Evolutionary conservation across 2,113 vertebrate genomes (phyloP), one percentile per base, ranked within the genome.

Genomic region (Neotragus pygmaeus): DNA sequence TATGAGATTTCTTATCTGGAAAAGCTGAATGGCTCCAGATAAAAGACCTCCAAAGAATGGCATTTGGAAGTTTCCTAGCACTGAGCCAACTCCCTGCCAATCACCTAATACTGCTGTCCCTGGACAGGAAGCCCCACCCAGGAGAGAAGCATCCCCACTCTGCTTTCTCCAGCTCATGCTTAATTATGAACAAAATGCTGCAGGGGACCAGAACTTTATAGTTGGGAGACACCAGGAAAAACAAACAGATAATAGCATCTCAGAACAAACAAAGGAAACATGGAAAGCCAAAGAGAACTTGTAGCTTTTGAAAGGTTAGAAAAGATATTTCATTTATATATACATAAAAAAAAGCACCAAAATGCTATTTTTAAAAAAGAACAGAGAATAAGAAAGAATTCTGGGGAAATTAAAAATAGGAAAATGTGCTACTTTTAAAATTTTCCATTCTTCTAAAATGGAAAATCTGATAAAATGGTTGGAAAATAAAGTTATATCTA

Each of bases 341-440:
- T 25, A 57, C 25, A 49, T 49, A 14, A 49, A 12, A 49, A 11
- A 64, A 64, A 93, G 47, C 60, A 89, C 53, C n/a, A 87, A 95
- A 89, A 81, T 66, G 15, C 19, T 94, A 75, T 55, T 3, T 30
- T 36, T 27, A 70, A 30, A 80, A 55, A 92, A 77, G 39, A 57
- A 43, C 28, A 81, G 19, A 81, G 23, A 86, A 36, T 21, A 43
- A 64, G 23, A 86, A 95, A 91, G 45, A 77, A 13, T 73, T 89
- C 28, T 84, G 64, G 13, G 14, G 28, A 80, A n/a, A 75, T 94
- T 95, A 83, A 91, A 92, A 91, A 89, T 57, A 58, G 64, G 96
- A 70, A 75, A 75, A 75, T 75, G 70, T 39, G 77, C 64, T 62
- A 28, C 25, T 91, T 70, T 39, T 1, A 70, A 39, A 70, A 39